phyloP scores from a whole-genome alignment of 1,140 invertebrate genomes.

The Pseudomyrmex gracilis region DNA sequence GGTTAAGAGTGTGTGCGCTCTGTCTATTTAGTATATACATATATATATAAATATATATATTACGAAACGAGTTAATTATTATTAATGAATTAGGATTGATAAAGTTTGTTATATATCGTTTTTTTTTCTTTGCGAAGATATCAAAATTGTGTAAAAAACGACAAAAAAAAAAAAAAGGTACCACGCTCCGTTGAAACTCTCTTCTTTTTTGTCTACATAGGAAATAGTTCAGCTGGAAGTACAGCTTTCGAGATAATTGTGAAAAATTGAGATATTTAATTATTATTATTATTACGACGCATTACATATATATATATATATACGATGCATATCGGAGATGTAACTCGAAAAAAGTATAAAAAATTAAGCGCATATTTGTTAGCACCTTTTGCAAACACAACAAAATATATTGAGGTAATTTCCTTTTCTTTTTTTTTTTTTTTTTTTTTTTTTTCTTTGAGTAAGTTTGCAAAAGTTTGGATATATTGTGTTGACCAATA shows the following conservation, averaged over 20 bases:
- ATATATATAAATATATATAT: slow-evolving; percentile 16
- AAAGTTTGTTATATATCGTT: slow-evolving; percentile 71
- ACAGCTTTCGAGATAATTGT: slow-evolving; percentile 69
- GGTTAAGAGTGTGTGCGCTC: slow-evolving; percentile 63
- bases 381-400: not conserved
- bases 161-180: slow-evolving; percentile 39
- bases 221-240: slow-evolving; percentile 67
- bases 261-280: slow-evolving; percentile 71
- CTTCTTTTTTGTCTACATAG: slow-evolving; percentile 65
- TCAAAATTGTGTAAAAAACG: slow-evolving; percentile 65
- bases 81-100: slow-evolving; percentile 73
- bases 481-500: not conserved
- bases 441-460: slow-evolving; percentile 5
- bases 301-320: slow-evolving; percentile 22
- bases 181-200: slow-evolving; percentile 65
- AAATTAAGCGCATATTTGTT: not conserved
- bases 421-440: not conserved
- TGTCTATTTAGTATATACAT: slow-evolving; percentile 73
- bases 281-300: slow-evolving; percentile 42
- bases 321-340: slow-evolving; percentile 30
- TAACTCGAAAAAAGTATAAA: slow-evolving; percentile 47
- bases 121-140: slow-evolving; percentile 63
- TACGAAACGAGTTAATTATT: slow-evolving; percentile 72
- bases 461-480: not conserved
- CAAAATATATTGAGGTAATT: not conserved